Base-by-base conservation (phyloP, 2,113 vertebrate genomes). In the Rhodinocichla rosea region DNA sequence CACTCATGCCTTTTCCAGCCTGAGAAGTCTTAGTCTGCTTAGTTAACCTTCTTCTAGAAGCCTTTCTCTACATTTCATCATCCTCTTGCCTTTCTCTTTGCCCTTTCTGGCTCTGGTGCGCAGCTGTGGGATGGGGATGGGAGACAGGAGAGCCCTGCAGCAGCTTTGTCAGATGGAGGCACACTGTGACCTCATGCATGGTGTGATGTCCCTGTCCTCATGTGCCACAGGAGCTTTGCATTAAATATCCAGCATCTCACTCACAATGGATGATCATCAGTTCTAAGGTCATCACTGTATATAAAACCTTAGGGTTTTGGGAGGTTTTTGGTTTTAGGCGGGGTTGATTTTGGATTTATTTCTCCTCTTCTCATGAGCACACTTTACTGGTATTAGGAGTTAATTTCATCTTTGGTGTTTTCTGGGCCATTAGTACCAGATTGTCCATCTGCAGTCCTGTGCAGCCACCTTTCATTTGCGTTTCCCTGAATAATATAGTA, bases 141-240 rank as follows among this genome's bases (percentile, higher is more conserved):
- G 32, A 60, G 40, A 53, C 53, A 83, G 39, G 35, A 87, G 57
- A 71, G 56, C 40, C 39, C 49, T 76, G 32, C 56, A 40, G 17
- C 11, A 32, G 39, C 62, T 78, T 0, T 44, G 33, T 24, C 0
- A 0, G 13, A 42, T 30, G 30, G 19, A 32, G 30, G 39, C 47
- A 50, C 13, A 7, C 27, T 0, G 2, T 77, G 71, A 62, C 37
- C 70, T 80, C 3, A 0, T 81, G 22, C 1, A 1, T 37, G 12
- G 16, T 68, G 53, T 64, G 39, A 33, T 44, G 11, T 44, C 24
- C 30, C 35, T 47, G 52, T 63, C 60, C n/a, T 94, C 16, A 1
- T 50, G n/a, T 62, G 74, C 55, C 49, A 40, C 14, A 3, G 47
- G 27, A 91, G 13, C 73, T 78, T 75, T 78, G 11, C 19, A 11